Percentiles rank a stretch among this genome's conserved stretches.
phyloP scores from a whole-genome alignment of 1,140 invertebrate species.

The Holcopasites calliopsidis region DNA sequence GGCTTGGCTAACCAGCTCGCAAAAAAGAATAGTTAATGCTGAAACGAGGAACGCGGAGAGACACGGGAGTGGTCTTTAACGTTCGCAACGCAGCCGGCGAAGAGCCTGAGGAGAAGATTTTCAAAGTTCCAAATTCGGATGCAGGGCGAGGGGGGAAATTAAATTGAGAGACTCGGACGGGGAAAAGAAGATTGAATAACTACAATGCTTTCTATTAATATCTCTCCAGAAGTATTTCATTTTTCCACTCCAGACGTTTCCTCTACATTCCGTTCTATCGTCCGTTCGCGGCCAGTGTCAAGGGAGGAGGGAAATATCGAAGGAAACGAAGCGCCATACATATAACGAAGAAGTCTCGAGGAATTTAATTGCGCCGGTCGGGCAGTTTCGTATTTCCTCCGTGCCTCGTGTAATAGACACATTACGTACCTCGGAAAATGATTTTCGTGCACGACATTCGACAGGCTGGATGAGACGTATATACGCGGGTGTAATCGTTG shows the following conservation, averaged over 20 bases:
- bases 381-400: conserved; percentile 9
- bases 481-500: conserved; percentile 42
- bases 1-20: conserved; percentile 1
- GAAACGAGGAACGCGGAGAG: not conserved
- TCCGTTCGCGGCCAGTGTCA: no score
- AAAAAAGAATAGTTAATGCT: conserved; percentile 28
- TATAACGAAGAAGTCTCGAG: not conserved
- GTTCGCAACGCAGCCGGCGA: not conserved
- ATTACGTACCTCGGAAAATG: not conserved
- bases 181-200: no score
- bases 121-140: not conserved
- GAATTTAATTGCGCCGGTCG: conserved; percentile 6
- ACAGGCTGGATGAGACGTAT: conserved; percentile 31
- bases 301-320: no score
- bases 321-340: no score
- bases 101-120: not conserved
- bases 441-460: conserved; percentile 10
- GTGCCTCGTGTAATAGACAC: no score
- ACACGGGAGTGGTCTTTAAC: conserved; percentile 2
- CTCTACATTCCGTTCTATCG: no score
- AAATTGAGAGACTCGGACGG: not conserved
- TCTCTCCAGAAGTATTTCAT: no score
- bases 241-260: no score
- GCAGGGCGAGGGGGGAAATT: not conserved
- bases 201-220: not conserved